Conservation (phyloP, 2,888 invertebrate genomes). For the Apamea sordens region DNA sequence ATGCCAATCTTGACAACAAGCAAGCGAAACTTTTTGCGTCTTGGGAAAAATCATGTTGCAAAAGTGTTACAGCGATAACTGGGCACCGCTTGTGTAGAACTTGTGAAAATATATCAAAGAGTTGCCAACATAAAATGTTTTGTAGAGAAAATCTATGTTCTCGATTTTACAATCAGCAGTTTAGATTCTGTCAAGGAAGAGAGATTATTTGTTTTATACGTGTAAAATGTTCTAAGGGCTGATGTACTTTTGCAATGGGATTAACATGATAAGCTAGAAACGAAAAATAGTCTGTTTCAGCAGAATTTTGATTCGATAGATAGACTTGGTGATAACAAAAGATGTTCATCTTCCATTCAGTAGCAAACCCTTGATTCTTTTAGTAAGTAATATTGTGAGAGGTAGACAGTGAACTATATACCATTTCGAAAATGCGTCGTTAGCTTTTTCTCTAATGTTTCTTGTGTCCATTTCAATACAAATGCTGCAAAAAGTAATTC, state of each 20-base stretch:
- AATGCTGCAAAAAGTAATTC: conserved; percentile 18
- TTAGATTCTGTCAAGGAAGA: conserved; percentile 5
- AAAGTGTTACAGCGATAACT: conserved; percentile 54
- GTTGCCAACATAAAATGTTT: conserved; percentile 38
- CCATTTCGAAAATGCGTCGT: background rate
- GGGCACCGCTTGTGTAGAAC: conserved; percentile 26
- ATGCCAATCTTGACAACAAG: conserved; percentile 48
- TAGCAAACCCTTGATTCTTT: background rate
- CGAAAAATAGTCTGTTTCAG: too few relatives aligned
- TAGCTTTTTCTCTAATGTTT: background rate
- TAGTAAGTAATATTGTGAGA: background rate
- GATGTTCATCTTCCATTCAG: background rate
- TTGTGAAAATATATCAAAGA: conserved; percentile 37
- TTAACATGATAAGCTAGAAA: background rate
- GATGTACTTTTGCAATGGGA: background rate
- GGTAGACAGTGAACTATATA: background rate
- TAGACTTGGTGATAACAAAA: background rate
- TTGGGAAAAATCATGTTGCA: conserved; percentile 52
- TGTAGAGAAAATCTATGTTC: background rate
- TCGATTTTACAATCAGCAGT: conserved; percentile 20
- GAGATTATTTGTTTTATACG: background rate
- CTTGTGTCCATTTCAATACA: conserved; percentile 1
- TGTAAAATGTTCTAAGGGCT: background rate
- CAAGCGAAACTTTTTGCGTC: conserved; percentile 48
- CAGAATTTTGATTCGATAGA: background rate